Base-by-base conservation (phyloP, 2,888 invertebrate genomes). In the Dicyrtoma fusca region DNA sequence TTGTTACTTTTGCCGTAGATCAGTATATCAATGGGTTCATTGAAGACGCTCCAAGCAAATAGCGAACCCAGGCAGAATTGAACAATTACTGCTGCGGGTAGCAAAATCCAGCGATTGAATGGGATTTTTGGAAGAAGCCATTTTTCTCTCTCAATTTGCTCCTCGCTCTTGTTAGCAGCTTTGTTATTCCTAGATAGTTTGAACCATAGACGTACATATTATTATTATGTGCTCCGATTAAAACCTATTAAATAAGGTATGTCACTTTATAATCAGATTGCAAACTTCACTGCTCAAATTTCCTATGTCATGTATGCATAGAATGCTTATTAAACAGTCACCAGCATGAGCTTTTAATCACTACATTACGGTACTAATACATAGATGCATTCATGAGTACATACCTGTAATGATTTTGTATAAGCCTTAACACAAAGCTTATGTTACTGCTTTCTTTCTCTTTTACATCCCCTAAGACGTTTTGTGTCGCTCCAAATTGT, bases 11-110 rank as follows among this genome's bases (percentile, higher is more conserved):
- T 51, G 6, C 74, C 74, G 21, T 72, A 76, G 10, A 80, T 74
- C 2, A 63, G 65, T 0, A 44, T 21, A 44, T 80, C 80, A 21
- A 80, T 77, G 4, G 78, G 77, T 19, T 75, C 76, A 64, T 80
- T 80, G 63, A 80, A 76, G 5, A 78, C 77, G 21, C 76, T 77
- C 76, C 76, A 80, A 5, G 80, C 75, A 53, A 78, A 80, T 19
- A 80, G 61, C 11, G 78, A 78, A 1, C 80, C 80, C 21, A 75
- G 73, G 45, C 77, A 77, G 23, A 78, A 77, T 45, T 79, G 79
- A 11, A 78, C 59, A 10, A 76, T 17, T 13, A 79, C 72, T 19
- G 79, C 79, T 4, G 79, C 79, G 1, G 79, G 79, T 69, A 79
- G 69, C 21, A 59, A 53, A 14, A 70, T 68, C 76, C 75, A 79